These are phyloP conservation scores for Limanda limanda DNA, from an alignment of 2,113 vertebrate species.

Conservation along the genomic window DNA sequence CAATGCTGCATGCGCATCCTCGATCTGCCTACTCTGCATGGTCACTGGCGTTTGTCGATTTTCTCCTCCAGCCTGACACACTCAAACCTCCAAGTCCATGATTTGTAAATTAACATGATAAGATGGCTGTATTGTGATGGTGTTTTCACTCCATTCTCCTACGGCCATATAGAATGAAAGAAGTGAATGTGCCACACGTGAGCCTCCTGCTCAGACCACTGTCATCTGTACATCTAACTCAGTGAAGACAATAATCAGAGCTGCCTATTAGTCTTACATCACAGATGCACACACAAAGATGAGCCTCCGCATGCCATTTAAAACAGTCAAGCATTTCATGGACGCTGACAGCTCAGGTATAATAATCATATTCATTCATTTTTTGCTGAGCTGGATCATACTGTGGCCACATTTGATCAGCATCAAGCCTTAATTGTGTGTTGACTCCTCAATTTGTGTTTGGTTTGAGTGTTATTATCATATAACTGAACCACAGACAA, in stretches of 20 bases:
- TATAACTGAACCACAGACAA: constrained; percentile 2
- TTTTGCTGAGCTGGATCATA: constrained; percentile 35
- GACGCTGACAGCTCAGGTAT: constrained; percentile 50
- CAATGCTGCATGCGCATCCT: too few relatives aligned
- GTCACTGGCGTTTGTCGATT: background rate
- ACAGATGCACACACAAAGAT: constrained; percentile 39
- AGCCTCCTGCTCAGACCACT: constrained; percentile 24
- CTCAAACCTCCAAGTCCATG: background rate
- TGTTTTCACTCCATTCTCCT: constrained; percentile 33
- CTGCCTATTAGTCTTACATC: constrained; percentile 22
- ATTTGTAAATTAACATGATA: constrained; percentile 10
- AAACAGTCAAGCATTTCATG: constrained; percentile 49
- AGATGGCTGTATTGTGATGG: background rate
- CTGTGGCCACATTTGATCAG: constrained; percentile 28
- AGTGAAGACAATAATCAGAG: constrained; percentile 35
- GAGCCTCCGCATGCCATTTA: constrained; percentile 72
- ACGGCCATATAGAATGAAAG: constrained; percentile 13
- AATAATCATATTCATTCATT: constrained; percentile 61
- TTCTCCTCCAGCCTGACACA: background rate
- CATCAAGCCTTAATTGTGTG: too few relatives aligned
- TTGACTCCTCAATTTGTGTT: background rate
- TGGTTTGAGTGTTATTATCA: background rate
- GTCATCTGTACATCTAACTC: constrained; percentile 1
- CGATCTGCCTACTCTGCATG: too few relatives aligned
- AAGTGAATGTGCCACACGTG: constrained; percentile 20